Evolutionary conservation across 2,888 invertebrate species (phyloP), one percentile per base, ranked within the genome.

Genomic region (Melieria picta): DNA sequence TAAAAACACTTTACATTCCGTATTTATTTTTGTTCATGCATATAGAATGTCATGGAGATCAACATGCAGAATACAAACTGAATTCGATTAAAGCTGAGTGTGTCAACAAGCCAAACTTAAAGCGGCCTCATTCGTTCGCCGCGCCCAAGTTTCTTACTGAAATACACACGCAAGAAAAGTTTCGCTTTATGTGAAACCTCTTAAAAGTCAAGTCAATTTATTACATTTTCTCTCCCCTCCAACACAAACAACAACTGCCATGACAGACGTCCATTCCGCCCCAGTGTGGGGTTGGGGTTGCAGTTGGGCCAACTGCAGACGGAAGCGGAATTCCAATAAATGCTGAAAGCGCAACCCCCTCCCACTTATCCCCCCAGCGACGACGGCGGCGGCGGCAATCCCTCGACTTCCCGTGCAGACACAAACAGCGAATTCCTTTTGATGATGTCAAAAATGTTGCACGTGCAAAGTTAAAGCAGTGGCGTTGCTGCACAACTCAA

Each of bases 401-500:
- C 58, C 10, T 52, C 52, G n/a, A 52, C 13, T 7, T 42, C 42
- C 30, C 64, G 58, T 4, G 9, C 64, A 61, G 46, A 56, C 55
- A 78, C 10, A n/a, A 42, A 10, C 7, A 30, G 76, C 76, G 75
- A 80, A 81, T 82, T 82, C 82, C 81, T 78, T 81, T 83, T 82
- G 83, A 83, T 81, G 81, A 81, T 79, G 78, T 80, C 80, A 78
- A 80, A 82, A 79, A 79, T 82, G 82, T 78, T 78, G 77, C 78
- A 78, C 78, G 78, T 78, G 78, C 78, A 85, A 81, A 80, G 79
- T 82, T 76, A 79, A 79, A 75, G 71, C 80, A 81, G 81, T 73
- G 76, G 79, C 76, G 80, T 77, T 7, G 16, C 63, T 42, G 9
- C 11, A 1, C 42, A 42, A 16, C 30, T 1, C 47, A 1, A 13